Conservation (phyloP, 2,797 vertebrate genomes). For the Vipera ursinii region DNA sequence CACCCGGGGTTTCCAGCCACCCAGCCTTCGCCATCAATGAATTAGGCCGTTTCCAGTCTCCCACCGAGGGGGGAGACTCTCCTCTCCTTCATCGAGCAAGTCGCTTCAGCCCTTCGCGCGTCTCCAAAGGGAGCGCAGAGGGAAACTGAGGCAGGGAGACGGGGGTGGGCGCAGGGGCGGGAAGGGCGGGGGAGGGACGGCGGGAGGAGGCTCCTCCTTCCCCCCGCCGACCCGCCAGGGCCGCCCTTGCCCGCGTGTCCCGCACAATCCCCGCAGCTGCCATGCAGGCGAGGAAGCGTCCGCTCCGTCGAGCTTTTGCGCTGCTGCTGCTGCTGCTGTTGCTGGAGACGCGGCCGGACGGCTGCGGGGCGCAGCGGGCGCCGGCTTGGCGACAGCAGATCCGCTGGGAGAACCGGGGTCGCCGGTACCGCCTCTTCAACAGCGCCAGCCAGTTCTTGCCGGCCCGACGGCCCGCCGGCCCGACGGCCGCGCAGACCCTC, state of each 20-base stretch:
- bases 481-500: neutral
- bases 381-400: constrained; percentile 69
- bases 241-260: too few relatives aligned
- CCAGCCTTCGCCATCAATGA: too few relatives aligned
- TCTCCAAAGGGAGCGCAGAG: neutral
- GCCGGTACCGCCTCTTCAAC: constrained; percentile 73
- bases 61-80: rapidly evolving
- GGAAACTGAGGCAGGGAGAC: neutral
- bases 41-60: too few relatives aligned
- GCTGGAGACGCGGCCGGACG: neutral
- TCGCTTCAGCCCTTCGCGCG: neutral
- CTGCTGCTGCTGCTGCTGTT: neutral
- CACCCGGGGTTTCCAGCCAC: rapidly evolving
- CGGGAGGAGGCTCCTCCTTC: constrained; percentile 21
- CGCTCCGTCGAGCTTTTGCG: too few relatives aligned
- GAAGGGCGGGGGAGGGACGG: neutral
- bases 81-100: neutral
- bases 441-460: constrained; percentile 68
- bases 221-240: neutral
- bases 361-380: neutral
- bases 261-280: neutral
- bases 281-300: neutral
- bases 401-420: constrained; percentile 76
- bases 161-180: constrained; percentile 48
- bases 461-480: neutral